These are phyloP conservation scores for Phlogophora meticulosa DNA, from an alignment of 2,888 invertebrate genomes.

Conservation along the genomic window DNA sequence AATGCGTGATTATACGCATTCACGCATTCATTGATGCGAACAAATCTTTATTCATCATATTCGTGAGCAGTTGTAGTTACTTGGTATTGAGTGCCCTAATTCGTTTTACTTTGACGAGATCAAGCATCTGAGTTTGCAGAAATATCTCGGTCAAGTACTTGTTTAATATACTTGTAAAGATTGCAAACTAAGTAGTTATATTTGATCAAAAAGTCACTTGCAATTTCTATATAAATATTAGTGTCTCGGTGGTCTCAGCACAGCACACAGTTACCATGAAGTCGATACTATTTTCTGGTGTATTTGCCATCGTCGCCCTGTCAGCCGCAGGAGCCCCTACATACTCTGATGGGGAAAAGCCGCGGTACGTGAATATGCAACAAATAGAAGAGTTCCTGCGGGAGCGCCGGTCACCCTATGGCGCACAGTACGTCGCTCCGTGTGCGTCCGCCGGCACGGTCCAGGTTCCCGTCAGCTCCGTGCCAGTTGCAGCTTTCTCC, in stretches of 20 bases:
- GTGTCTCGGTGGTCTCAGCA: constrained; percentile 66
- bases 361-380: constrained; percentile 54
- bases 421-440: constrained; percentile 70
- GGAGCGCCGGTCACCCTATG: constrained; percentile 72
- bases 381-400: constrained; percentile 67
- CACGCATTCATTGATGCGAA: constrained; percentile 6
- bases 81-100: constrained; percentile 20
- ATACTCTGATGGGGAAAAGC: constrained; percentile 64
- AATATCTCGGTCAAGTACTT: constrained; percentile 76
- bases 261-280: constrained; percentile 78
- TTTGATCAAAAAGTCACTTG: constrained; percentile 69
- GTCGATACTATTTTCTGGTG: constrained; percentile 70
- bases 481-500: constrained; percentile 63
- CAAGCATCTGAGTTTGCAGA: constrained; percentile 69
- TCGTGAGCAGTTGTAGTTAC: not conserved
- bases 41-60: not conserved
- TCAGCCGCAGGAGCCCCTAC: constrained; percentile 69
- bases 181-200: constrained; percentile 75
- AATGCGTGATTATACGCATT: constrained; percentile 1
- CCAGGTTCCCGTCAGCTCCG: constrained; percentile 61
- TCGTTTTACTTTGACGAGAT: constrained; percentile 44
- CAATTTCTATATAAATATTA: constrained; percentile 81
- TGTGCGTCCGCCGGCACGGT: constrained; percentile 75
- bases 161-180: constrained; percentile 64
- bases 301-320: constrained; percentile 65